Percentiles rank a stretch among this genome's conserved stretches.
Conservation (phyloP, 2,113 vertebrate species). For the Myrmecophaga tridactyla region DNA sequence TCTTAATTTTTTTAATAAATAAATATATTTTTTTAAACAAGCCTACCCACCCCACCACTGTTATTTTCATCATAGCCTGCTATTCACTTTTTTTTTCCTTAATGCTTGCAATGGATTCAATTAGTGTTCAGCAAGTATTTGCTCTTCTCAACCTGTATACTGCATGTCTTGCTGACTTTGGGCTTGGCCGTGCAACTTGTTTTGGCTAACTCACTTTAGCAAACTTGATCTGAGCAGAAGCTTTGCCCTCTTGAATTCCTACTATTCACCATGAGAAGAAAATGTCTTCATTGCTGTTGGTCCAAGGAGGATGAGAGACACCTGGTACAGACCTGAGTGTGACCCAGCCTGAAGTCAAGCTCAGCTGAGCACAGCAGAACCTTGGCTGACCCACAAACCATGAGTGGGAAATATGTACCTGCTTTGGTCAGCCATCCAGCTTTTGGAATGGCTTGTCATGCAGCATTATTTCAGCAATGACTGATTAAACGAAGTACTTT, state of each 20-base stretch:
- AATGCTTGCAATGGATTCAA: rapidly evolving
- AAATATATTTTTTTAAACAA: no score
- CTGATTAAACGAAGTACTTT: not conserved
- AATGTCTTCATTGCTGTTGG: rapidly evolving
- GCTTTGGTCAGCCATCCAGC: not conserved
- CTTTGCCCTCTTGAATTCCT: not conserved
- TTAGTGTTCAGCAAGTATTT: rapidly evolving
- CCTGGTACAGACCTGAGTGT: not conserved
- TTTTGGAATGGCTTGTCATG: not conserved
- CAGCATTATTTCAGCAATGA: not conserved
- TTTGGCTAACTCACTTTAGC: not conserved
- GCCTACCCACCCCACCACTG: no score
- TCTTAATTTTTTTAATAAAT: no score
- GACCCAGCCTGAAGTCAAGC: not conserved
- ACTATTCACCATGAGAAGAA: not conserved
- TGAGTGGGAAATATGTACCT: not conserved
- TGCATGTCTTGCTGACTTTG: not conserved
- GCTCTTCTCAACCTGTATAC: not conserved
- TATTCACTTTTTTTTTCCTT: not conserved
- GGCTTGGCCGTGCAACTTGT: not conserved
- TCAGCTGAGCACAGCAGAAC: not conserved
- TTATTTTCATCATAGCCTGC: not conserved
- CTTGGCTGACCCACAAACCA: rapidly evolving
- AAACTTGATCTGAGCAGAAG: not conserved
- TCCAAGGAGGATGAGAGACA: not conserved